These are phyloP conservation scores for Pipistrellus kuhlii DNA, from an alignment of 2,797 vertebrate species.

Conservation along the genomic window DNA sequence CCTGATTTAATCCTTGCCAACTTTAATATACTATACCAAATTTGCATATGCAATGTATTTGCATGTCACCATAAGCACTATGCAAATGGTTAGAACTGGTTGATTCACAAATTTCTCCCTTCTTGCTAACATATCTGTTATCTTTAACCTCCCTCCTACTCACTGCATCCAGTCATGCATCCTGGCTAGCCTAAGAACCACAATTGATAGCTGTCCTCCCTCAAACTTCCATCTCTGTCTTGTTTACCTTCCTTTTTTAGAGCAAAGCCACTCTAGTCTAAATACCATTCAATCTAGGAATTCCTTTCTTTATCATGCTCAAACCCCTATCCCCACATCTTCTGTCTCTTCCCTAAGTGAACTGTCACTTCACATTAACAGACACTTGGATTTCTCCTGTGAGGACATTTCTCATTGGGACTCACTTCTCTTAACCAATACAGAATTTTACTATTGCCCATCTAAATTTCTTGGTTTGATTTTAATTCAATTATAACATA, in stretches of 20 bases:
- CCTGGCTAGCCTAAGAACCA: not conserved
- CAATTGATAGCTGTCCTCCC: not conserved
- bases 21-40: not conserved
- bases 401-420: not conserved
- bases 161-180: not conserved
- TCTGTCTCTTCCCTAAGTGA: not conserved
- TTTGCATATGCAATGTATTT: not conserved
- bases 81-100: constrained; percentile 5
- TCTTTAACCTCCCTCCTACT: not conserved
- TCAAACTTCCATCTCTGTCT: not conserved
- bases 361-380: not conserved
- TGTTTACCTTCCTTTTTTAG: not conserved
- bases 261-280: not conserved
- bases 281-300: not conserved
- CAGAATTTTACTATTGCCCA: not conserved
- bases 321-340: not conserved
- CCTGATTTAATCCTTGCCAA: not conserved
- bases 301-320: not conserved
- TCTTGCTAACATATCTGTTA: not conserved
- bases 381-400: not conserved
- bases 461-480: not conserved
- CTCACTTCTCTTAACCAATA: not conserved
- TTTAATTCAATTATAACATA: constrained; percentile 5
- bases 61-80: not conserved
- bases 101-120: not conserved